Evolutionary conservation across 2,888 invertebrate genomes (phyloP).

Genomic region (Eucera pruinosa): DNA sequence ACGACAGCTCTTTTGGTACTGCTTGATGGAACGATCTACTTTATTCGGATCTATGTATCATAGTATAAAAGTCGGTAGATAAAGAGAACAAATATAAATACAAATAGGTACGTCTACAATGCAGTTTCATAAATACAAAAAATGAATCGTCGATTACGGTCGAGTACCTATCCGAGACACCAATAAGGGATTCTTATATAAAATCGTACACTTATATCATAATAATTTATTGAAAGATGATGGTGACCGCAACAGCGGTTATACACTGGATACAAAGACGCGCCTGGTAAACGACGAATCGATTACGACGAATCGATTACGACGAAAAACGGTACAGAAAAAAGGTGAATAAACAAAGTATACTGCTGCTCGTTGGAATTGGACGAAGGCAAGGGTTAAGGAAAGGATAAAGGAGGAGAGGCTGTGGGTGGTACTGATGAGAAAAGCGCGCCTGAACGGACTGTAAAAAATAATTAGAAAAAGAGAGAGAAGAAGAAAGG

Average conservation of each 20-base stretch:
- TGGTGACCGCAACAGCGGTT: slow-evolving; percentile 71
- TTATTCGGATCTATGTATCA: slow-evolving; percentile 64
- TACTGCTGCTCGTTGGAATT: slow-evolving; percentile 19
- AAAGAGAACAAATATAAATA: slow-evolving; percentile 60
- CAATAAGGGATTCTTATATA: slow-evolving; percentile 44
- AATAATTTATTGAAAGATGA: slow-evolving; percentile 81
- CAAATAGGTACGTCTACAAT: slow-evolving; percentile 39
- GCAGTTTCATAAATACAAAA: slow-evolving; percentile 33
- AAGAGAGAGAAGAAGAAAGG: slow-evolving; percentile 21
- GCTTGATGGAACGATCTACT: slow-evolving; percentile 49
- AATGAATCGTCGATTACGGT: slow-evolving; percentile 22
- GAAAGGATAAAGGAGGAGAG: too few relatives aligned
- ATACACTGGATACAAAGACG: slow-evolving; percentile 75
- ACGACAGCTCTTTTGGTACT: slow-evolving; percentile 31
- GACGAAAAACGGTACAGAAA: slow-evolving; percentile 40
- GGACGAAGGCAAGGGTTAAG: not conserved
- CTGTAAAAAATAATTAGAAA: slow-evolving; percentile 72
- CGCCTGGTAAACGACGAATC: slow-evolving; percentile 62
- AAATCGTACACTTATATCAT: slow-evolving; percentile 72
- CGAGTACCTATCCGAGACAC: slow-evolving; percentile 6
- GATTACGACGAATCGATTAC: too few relatives aligned
- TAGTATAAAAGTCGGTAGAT: slow-evolving; percentile 60
- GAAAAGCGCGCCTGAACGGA: slow-evolving; percentile 75
- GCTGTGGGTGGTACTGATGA: slow-evolving; percentile 39
- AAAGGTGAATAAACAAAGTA: slow-evolving; percentile 38